phyloP scores from a whole-genome alignment of 2,888 invertebrate genomes.

The Drosophila fulvimacula region DNA sequence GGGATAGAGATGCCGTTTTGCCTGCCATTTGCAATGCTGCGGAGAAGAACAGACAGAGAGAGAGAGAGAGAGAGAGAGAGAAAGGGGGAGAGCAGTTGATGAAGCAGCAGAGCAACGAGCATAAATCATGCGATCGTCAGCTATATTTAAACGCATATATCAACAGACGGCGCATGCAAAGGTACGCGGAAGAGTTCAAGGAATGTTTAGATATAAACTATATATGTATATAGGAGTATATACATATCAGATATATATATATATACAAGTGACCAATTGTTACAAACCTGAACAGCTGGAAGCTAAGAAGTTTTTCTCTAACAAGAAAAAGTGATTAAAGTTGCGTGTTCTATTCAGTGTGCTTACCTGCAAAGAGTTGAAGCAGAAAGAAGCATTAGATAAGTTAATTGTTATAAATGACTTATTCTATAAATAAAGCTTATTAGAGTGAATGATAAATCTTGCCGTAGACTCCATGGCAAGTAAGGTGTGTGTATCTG shows the following conservation, averaged over 20 bases:
- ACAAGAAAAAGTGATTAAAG: background rate
- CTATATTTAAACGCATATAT: constrained; percentile 38
- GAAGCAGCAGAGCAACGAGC: constrained; percentile 16
- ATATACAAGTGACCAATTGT: constrained; percentile 12
- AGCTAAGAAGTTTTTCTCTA: background rate
- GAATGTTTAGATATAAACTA: background rate
- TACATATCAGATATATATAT: background rate
- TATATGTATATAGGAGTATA: background rate
- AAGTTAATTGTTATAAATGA: background rate
- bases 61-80: background rate
- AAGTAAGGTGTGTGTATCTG: too few relatives aligned
- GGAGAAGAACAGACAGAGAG: background rate
- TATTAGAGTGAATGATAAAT: too few relatives aligned
- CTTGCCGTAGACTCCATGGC: too few relatives aligned
- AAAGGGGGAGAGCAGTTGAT: background rate
- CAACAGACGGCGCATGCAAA: constrained; percentile 16
- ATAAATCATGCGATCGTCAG: constrained; percentile 64
- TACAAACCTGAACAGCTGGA: constrained; percentile 21
- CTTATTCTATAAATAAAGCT: background rate
- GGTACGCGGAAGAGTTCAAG: constrained; percentile 59
- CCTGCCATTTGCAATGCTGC: constrained; percentile 16
- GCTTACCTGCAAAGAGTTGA: constrained; percentile 42
- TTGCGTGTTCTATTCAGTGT: background rate
- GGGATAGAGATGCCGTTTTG: constrained; percentile 3
- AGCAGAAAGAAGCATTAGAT: background rate